Base-by-base conservation (phyloP, 1,140 invertebrate genomes). In the Aphidius gifuensis region DNA sequence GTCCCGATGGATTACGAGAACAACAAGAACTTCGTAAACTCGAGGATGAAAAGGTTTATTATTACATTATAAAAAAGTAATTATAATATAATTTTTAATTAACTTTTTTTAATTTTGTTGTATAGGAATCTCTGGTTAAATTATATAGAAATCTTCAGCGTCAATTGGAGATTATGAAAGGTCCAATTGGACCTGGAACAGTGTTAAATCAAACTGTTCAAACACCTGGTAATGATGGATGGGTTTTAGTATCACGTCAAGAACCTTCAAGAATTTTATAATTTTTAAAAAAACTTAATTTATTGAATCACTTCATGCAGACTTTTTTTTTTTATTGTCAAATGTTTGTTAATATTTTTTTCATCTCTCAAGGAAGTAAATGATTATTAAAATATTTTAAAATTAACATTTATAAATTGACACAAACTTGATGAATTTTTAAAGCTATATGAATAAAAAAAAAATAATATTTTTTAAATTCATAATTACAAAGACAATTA, bases 21-120 rank as follows among this genome's bases (percentile, higher is more conserved):
- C 83, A 86, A 71, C 83, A 86, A 69, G 69, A 84, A 82, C 72
- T 85, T 74, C 39, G 74, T 75, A 80, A 87, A 67, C 79, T 92
- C 32, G 85, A 88, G 68, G 86, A 87, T 69, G 90, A 92, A 81
- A 92, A 91, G 83, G 90, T 85, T 67, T 42, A 47, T 43, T 42
- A 32, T 42, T 54, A 43, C 43, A 21, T n/a, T 49, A 23, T 32
- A 16, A 54, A 48, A 21, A n/a, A 42, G 48, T 5, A 50, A 32
- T 3, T 32, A 32, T 32, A 32, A 32, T 32, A 32, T 32, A 32
- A 32, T 32, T 32, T 23, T 48, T 55, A 5, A 40, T 46, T 48
- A 42, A 49, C 57, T 32, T 64, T 39, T 50, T 11, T 40, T 43
- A 57, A 45, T 56, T 43, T 48, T 51, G 1, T 51, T 32, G 23